Base-by-base conservation (phyloP, 2,797 vertebrate genomes). In the Scarus forsteni region DNA sequence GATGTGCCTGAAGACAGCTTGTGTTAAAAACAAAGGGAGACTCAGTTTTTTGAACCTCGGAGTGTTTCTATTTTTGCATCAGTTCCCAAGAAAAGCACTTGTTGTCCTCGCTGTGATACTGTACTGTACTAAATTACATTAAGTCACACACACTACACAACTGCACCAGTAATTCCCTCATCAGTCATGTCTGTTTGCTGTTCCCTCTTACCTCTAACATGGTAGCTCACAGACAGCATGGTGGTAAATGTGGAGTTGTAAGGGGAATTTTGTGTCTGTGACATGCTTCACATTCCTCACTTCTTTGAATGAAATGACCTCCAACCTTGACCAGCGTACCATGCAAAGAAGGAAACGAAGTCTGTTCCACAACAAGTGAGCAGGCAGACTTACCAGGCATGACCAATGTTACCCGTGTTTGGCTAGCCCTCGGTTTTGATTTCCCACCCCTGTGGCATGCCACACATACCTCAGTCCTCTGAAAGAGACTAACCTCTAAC, bases 231-330 rank as follows among this genome's bases (percentile, higher is more conserved):
- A 57, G 42, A 78, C 53, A 79, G 76, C 75, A 48, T 66, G 51
- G 57, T 69, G 35, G 71, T 75, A 80, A 10, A 70, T 71, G 59
- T 76, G 16, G 55, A 62, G 60, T 61, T 66, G 60, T 66, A 70
- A 73, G 60, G 66, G 73, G 38, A 73, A 60, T 79, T 75, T 69
- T 18, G 50, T 78, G 66, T 83, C 75, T 70, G 60, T 65, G 85
- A 80, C 64, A n/a, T 79, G 73, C 77, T 75, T 88, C 65, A 42
- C 84, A 91, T 91, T 91, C 90, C 79, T 84, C 50, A 7, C 65
- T 72, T 56, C 81, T 85, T 87, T 88, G 79, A 93, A 87, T 71
- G 80, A 78, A 82, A 50, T 88, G 87, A 90, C 91, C 87, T 85
- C 84, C 76, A 85, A 84, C 87, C 85, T 79, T 79, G 85, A 72